phyloP scores from a whole-genome alignment of 1,140 invertebrate genomes.

The Samia ricini region DNA sequence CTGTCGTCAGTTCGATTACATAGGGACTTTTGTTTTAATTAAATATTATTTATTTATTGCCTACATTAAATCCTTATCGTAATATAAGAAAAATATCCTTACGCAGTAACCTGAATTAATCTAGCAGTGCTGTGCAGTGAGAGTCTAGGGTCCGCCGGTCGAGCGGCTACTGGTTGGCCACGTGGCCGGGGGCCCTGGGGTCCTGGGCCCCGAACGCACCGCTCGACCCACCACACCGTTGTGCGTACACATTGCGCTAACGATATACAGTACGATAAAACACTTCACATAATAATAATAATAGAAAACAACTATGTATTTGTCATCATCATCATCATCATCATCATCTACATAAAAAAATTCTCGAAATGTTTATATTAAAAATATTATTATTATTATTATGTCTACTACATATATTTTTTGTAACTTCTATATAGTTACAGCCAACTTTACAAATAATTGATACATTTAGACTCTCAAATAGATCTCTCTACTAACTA shows the following conservation, averaged over 20 bases:
- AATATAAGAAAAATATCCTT: conserved; percentile 76
- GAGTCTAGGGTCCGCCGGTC: conserved; percentile 46
- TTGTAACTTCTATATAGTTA: conserved; percentile 76
- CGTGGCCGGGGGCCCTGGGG: conserved; percentile 10
- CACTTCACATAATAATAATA: conserved; percentile 75
- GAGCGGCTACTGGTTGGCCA: conserved; percentile 11
- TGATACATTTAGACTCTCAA: conserved; percentile 78
- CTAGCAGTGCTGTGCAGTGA: conserved; percentile 75
- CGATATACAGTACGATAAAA: conserved; percentile 56
- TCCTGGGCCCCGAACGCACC: conserved; percentile 14
- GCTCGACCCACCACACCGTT: conserved; percentile 46
- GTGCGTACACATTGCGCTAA: conserved; percentile 73
- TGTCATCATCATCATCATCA: too few relatives aligned
- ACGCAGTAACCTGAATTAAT: conserved; percentile 72
- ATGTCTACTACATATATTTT: conserved; percentile 74
- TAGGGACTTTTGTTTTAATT: conserved; percentile 76
- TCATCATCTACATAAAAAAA: conserved; percentile 73
- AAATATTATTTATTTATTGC: conserved; percentile 71
- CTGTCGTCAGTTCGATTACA: conserved; percentile 77
- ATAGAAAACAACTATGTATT: conserved; percentile 75
- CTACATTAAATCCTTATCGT: conserved; percentile 71
- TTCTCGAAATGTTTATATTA: conserved; percentile 76
- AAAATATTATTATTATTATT: too few relatives aligned
- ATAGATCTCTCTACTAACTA: conserved; percentile 77
- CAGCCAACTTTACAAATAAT: conserved; percentile 78